Percentiles rank a stretch among this genome's conserved stretches.
phyloP scores from a whole-genome alignment of 2,113 vertebrate species.

The Chaetorhynchus papuensis region DNA sequence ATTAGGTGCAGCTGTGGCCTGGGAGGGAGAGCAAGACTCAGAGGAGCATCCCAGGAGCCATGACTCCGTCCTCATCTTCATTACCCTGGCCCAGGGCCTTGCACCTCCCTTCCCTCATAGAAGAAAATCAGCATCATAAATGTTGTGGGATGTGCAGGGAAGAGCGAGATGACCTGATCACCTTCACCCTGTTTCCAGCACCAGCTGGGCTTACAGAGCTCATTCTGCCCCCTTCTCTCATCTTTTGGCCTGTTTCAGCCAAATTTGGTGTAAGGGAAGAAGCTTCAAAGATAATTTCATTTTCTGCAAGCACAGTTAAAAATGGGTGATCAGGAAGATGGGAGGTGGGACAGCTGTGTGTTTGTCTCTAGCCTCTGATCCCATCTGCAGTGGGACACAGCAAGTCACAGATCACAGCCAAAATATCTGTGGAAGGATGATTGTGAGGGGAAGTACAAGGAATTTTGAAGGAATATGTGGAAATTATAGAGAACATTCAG shows the following conservation, averaged over 20 bases:
- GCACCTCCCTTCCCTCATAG: not conserved
- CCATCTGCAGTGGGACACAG: accelerated
- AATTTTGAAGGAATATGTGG: not conserved
- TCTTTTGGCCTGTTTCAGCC: not conserved
- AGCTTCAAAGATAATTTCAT: not conserved
- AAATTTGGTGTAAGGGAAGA: not conserved
- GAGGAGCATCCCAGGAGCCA: not conserved
- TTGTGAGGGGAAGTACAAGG: not conserved
- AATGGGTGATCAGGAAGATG: not conserved
- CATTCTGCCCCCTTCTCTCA: not conserved
- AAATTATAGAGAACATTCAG: not conserved
- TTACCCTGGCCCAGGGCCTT: not conserved
- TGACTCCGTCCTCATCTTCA: not conserved
- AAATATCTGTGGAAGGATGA: not conserved
- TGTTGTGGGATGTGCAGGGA: not conserved
- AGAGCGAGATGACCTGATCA: not conserved
- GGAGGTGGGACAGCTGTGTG: not conserved
- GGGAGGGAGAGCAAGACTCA: not conserved
- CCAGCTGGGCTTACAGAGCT: not conserved
- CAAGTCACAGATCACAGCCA: not conserved
- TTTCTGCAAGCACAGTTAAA: not conserved
- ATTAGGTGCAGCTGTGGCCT: not conserved
- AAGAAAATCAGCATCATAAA: not conserved
- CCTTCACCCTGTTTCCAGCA: not conserved
- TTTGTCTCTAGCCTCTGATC: not conserved